Conservation (phyloP, 2,113 vertebrate genomes). For the Narcine bancroftii region DNA sequence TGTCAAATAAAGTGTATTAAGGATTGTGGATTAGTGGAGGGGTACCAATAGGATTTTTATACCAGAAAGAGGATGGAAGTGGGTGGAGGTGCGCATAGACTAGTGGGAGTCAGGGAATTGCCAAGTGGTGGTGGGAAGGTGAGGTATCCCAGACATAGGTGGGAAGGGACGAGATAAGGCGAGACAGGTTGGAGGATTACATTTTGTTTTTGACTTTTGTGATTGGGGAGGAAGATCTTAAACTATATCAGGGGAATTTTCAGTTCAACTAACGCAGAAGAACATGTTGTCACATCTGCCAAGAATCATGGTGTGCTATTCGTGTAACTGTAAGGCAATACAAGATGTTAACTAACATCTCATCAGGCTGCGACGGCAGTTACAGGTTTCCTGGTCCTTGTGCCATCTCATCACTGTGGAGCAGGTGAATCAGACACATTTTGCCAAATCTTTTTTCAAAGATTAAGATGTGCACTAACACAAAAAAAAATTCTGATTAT, state of each 20-base stretch:
- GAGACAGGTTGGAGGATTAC: neutral
- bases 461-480: conserved; percentile 54
- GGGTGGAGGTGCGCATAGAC: too few relatives aligned
- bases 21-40: too few relatives aligned
- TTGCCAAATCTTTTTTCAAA: conserved; percentile 36
- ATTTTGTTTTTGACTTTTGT: neutral
- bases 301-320: neutral
- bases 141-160: too few relatives aligned
- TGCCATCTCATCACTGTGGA: neutral
- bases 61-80: too few relatives aligned
- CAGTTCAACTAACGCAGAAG: neutral
- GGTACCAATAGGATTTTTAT: too few relatives aligned
- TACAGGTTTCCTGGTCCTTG: neutral
- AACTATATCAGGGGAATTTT: neutral
- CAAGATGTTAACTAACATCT: neutral
- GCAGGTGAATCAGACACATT: neutral
- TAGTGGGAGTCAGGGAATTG: too few relatives aligned
- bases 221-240: neutral
- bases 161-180: too few relatives aligned
- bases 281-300: neutral
- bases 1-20: neutral
- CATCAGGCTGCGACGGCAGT: neutral
- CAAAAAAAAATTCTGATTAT: conserved; percentile 48
- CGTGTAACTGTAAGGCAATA: neutral
- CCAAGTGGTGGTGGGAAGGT: too few relatives aligned